phyloP scores from a whole-genome alignment of 1,140 invertebrate genomes.

The Meloidogyne chitwoodi region DNA sequence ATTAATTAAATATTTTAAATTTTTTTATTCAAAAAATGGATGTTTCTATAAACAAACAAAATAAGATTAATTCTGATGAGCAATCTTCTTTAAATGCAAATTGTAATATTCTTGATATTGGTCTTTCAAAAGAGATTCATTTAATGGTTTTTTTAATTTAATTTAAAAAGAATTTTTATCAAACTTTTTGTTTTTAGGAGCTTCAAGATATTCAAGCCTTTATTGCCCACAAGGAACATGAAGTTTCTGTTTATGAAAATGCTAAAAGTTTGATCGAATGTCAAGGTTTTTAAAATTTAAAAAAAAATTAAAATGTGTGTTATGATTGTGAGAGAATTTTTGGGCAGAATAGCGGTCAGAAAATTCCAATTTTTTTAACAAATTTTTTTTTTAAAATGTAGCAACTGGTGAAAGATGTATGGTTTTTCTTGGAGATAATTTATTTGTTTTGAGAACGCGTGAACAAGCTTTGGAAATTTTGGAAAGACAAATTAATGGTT shows the following conservation, averaged over 20 bases:
- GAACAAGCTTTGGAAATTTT: slow-evolving; percentile 21
- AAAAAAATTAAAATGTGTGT: too few species aligned
- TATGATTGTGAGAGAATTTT: too few species aligned
- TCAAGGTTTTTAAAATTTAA: neutral
- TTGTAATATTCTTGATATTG: slow-evolving; percentile 6
- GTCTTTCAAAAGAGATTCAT: neutral
- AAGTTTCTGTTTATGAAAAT: slow-evolving; percentile 15
- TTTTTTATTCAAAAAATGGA: neutral
- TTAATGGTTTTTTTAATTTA: slow-evolving; percentile 1
- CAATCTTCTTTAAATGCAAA: neutral
- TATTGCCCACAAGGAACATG: slow-evolving; percentile 15
- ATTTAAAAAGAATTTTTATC: slow-evolving; percentile 1
- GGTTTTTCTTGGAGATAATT: slow-evolving; percentile 37
- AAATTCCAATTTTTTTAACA: too few species aligned
- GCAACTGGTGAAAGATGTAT: slow-evolving; percentile 16
- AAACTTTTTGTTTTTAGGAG: slow-evolving; percentile 1
- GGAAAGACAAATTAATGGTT: slow-evolving; percentile 22
- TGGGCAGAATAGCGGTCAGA: too few species aligned
- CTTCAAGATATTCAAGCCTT: slow-evolving; percentile 19
- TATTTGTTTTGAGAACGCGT: slow-evolving; percentile 26
- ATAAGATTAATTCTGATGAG: neutral
- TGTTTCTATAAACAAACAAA: neutral
- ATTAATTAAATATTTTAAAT: too few species aligned
- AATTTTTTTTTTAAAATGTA: neutral
- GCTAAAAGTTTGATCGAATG: slow-evolving; percentile 4